Evolutionary conservation across 2,113 vertebrate genomes (phyloP), one percentile per base, ranked within the genome.

Genomic region (Prinia subflava): DNA sequence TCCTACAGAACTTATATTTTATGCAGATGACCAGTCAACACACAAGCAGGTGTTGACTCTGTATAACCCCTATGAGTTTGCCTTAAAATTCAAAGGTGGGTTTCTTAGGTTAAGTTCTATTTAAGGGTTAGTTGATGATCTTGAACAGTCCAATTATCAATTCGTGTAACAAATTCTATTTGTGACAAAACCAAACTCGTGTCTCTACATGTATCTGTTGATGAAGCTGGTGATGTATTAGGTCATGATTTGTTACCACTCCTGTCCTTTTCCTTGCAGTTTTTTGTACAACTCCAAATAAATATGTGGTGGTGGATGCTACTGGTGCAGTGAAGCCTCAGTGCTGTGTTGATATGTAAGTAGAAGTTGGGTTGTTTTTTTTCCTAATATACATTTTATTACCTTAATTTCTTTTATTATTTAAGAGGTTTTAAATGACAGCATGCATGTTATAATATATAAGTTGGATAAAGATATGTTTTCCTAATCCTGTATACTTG

Each of bases 51-150:
- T 99, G 98, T 98, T 99, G 98, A 99, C 99, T 85, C 98, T 99
- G 85, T 99, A 99, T 98, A 99, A 99, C 95, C 99, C 99, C 74
- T 99, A 99, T 98, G 99, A 99, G 97, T 99, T 99, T 97, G 99
- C 99, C 93, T 99, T 99, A 98, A 99, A 99, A 98, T 99, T 99
- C 97, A 99, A 99, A 99, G 99, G 99, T 99, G 97, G 98, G 99
- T 98, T 88, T 95, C 92, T 89, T 78, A 94, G 67, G 77, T 94
- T 96, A 93, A 95, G 89, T 92, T 97, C 73, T 90, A 19, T 90
- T 96, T 92, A 92, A 97, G 90, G 91, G 86, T 86, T 91, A 92
- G 84, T 79, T 87, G 92, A 35, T 95, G 86, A 92, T 83, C 92
- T 94, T 84, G 49, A 93, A 46, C 74, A 74, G 41, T 88, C 68